phyloP scores from a whole-genome alignment of 2,888 invertebrate genomes.

The Cantharis rufa region DNA sequence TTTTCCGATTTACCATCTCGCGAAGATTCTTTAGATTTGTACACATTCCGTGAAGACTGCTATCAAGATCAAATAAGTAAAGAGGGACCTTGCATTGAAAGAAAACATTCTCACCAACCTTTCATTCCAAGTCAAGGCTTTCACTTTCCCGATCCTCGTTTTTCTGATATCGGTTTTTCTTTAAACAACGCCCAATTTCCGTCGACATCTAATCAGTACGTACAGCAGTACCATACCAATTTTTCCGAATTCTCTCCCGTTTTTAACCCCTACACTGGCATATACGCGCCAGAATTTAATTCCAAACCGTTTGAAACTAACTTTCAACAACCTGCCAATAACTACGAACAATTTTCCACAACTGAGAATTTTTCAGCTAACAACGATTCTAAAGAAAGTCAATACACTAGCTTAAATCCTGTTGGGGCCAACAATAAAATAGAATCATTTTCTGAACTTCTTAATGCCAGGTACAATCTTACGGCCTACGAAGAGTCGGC shows the following conservation, averaged over 20 bases:
- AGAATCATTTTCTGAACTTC: conserved; percentile 68
- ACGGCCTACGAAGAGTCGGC: conserved; percentile 57
- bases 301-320: conserved; percentile 58
- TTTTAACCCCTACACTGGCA: conserved; percentile 56
- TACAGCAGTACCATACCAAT: conserved; percentile 45
- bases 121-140: conserved; percentile 49
- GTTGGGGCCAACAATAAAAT: conserved; percentile 71
- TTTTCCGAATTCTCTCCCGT: conserved; percentile 56
- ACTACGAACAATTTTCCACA: conserved; percentile 61
- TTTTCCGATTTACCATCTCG: conserved; percentile 56
- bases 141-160: conserved; percentile 51
- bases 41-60: conserved; percentile 65
- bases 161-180: conserved; percentile 47
- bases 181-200: conserved; percentile 40
- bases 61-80: conserved; percentile 61
- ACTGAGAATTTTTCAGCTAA: conserved; percentile 54
- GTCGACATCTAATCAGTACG: conserved; percentile 47
- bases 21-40: conserved; percentile 65
- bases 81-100: conserved; percentile 34
- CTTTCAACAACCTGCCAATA: conserved; percentile 54
- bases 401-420: conserved; percentile 72
- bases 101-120: conserved; percentile 43
- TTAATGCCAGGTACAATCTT: conserved; percentile 62
- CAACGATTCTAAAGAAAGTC: conserved; percentile 59
- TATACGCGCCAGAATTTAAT: conserved; percentile 45